Evolutionary conservation across 2,888 invertebrate species (phyloP), one percentile per base, ranked within the genome.

Genomic region (Entomobrya multifasciata): DNA sequence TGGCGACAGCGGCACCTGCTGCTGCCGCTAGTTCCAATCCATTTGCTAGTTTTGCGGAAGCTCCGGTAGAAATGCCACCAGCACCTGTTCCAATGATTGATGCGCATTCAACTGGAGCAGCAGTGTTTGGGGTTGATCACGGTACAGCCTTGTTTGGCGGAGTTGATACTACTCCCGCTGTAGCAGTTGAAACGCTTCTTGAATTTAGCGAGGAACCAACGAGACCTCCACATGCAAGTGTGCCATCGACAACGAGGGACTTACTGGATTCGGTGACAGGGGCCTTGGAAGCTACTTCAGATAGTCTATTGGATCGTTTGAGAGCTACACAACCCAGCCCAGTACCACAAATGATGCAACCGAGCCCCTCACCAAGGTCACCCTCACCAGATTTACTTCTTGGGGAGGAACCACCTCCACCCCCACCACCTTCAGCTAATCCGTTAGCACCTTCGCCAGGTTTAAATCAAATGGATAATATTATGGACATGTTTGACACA

Each of bases 311-410:
- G 82, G 96, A 97, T 90, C 95, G 97, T 87, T 95, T 97, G 87
- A 96, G 97, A 77, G 96, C 95, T 5, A 97, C 97, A 0, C 94
- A 97, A 90, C 97, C 97, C 0, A 97, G 97, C 92, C 97, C 97
- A 0, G 96, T 97, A 0, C 90, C 90, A 3, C 80, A 87, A 30
- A 77, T 87, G 3, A 89, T 90, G 92, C 96, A 97, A 0, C 96
- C 97, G 0, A 96, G 96, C 91, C 97, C 97, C 1, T 97, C 97
- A 0, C 96, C 95, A 0, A 81, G 91, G 62, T 89, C 91, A 20
- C 90, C 91, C 1, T 90, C 90, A 17, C 90, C 91, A 10, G 91
- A 91, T 84, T 81, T 91, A 6, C 52, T 90, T 8, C 44, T 86
- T 17, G 88, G 87, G 0, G 89, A 89, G 22, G 90, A 89, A 0